Evolutionary conservation across 1,140 invertebrate species (phyloP).

Genomic region (Drosophila simulans): DNA sequence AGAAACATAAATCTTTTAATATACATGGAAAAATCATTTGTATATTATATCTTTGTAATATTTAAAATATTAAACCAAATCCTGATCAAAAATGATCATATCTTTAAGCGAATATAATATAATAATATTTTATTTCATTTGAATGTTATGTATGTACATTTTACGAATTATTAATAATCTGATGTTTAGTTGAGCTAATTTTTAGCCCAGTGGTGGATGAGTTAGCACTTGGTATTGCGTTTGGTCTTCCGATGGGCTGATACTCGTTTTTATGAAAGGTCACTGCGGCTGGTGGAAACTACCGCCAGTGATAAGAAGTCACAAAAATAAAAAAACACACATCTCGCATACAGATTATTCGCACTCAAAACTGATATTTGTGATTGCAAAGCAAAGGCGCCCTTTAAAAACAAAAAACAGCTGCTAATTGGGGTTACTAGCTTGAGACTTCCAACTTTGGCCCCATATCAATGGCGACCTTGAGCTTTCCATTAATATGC

Average conservation of each 20-base stretch:
- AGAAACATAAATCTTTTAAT: neutral
- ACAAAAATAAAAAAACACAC: constrained; percentile 12
- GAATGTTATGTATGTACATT: no score
- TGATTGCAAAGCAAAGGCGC: constrained; percentile 14
- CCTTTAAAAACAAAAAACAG: constrained; percentile 9
- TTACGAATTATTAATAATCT: no score
- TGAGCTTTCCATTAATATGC: constrained; percentile 1
- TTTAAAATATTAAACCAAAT: no score
- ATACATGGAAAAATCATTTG: no score
- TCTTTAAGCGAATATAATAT: no score
- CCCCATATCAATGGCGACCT: constrained; percentile 23
- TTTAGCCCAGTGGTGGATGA: neutral
- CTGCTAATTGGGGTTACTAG: constrained; percentile 29
- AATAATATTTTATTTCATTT: no score
- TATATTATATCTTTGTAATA: no score
- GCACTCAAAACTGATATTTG: neutral
- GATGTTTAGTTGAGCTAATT: no score
- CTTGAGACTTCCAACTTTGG: constrained; percentile 23
- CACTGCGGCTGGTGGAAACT: constrained; percentile 39
- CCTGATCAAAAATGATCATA: no score
- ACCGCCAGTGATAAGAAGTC: constrained; percentile 36
- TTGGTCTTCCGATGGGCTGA: neutral
- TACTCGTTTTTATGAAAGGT: constrained; percentile 23
- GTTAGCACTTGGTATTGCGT: neutral
- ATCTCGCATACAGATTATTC: neutral